phyloP scores from a whole-genome alignment of 2,113 vertebrate species.

The Myocastor coypus region DNA sequence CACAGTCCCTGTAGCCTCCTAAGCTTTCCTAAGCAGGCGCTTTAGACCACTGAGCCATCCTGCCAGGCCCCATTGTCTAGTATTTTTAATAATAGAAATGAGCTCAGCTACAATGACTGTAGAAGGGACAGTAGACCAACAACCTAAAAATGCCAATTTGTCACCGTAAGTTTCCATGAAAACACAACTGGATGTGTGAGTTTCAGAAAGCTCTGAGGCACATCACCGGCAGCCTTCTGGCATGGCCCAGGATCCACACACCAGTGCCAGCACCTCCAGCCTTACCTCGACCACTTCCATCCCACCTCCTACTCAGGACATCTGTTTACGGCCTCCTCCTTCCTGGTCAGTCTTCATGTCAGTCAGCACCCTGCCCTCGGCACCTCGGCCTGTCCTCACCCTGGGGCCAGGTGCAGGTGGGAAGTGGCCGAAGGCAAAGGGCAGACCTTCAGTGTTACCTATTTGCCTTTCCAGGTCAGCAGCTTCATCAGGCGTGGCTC shows the following conservation, averaged over 20 bases:
- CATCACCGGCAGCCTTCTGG: rapidly evolving
- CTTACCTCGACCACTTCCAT: background rate
- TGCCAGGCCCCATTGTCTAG: too few species aligned
- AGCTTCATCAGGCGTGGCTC: slow-evolving; percentile 95
- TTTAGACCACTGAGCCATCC: too few species aligned
- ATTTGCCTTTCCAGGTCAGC: slow-evolving; percentile 98
- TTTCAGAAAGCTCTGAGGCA: background rate
- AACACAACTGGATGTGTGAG: rapidly evolving
- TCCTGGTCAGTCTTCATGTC: background rate
- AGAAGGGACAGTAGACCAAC: background rate
- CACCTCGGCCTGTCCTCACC: background rate
- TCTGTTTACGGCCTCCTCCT: background rate
- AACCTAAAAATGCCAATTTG: too few species aligned
- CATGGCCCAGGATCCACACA: rapidly evolving
- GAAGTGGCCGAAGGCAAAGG: slow-evolving; percentile 66
- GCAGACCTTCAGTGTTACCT: slow-evolving; percentile 90
- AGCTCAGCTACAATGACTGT: rapidly evolving
- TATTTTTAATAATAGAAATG: background rate
- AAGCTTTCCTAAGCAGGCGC: too few species aligned
- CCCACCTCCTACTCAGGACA: slow-evolving; percentile 48
- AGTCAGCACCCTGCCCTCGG: background rate
- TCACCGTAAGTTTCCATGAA: background rate
- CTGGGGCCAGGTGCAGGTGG: background rate
- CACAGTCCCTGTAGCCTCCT: too few species aligned
- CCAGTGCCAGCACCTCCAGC: rapidly evolving